These are phyloP conservation scores for Dryobates pubescens DNA, from an alignment of 2,797 vertebrate species.

Conservation along the genomic window DNA sequence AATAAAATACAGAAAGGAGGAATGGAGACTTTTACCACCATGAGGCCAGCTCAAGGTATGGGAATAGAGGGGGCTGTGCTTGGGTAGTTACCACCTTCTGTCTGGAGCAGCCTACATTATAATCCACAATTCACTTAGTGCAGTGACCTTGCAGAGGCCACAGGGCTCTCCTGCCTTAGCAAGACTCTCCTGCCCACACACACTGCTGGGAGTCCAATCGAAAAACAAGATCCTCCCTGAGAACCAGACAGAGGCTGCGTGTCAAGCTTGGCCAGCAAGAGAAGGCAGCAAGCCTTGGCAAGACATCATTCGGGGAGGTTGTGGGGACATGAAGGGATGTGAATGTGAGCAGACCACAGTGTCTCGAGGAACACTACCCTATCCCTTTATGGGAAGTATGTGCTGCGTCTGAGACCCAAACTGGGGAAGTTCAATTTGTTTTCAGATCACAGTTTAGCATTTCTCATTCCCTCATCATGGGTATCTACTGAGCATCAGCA, in stretches of 20 bases:
- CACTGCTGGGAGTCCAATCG: neutral
- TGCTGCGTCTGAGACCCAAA: neutral
- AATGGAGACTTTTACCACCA: neutral
- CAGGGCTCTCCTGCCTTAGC: slow-evolving; percentile 11
- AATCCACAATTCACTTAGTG: slow-evolving; percentile 46
- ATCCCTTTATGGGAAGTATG: neutral
- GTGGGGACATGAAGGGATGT: neutral
- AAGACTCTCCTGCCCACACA: slow-evolving; percentile 16
- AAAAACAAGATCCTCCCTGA: slow-evolving; percentile 21
- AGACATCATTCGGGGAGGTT: neutral
- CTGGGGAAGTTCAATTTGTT: neutral
- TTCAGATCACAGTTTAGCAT: slow-evolving; percentile 1
- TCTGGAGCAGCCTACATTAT: slow-evolving; percentile 11
- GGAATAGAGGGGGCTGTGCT: slow-evolving; percentile 1
- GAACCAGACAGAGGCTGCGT: neutral
- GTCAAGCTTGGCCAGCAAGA: neutral
- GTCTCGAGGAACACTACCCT: neutral
- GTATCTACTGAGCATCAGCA: slow-evolving; percentile 12
- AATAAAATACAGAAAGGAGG: slow-evolving; percentile 44
- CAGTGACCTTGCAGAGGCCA: slow-evolving; percentile 43
- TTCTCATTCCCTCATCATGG: slow-evolving; percentile 5
- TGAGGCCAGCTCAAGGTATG: neutral
- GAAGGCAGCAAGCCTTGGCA: fast-evolving
- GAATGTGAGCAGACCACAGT: neutral
- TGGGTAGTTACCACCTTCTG: slow-evolving; percentile 21